These are phyloP conservation scores for Hirudinaria manillensis DNA, from an alignment of 2,888 invertebrate genomes.

Conservation along the genomic window DNA sequence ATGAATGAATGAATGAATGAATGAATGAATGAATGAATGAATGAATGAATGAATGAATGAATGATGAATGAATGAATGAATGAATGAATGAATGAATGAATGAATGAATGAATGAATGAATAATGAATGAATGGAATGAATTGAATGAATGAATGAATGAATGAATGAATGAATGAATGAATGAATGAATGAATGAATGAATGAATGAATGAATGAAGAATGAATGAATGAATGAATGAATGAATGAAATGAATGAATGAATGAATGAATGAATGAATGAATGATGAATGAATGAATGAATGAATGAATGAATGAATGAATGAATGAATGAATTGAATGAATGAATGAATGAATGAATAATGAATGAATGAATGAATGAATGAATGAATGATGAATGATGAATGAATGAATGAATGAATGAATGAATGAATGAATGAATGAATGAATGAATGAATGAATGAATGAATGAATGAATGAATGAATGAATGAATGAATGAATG, in stretches of 20 bases:
- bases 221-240: no score
- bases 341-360: no score
- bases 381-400: neutral
- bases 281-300: neutral
- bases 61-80: conserved; percentile 84
- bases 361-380: neutral
- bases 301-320: neutral
- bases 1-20: no score
- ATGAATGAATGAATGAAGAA: no score
- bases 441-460: no score
- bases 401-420: no score
- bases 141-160: conserved; percentile 88
- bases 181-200: neutral
- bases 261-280: neutral
- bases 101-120: no score
- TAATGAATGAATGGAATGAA: conserved; percentile 64
- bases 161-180: conserved; percentile 64
- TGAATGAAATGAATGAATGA: neutral
- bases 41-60: neutral
- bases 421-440: no score
- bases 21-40: no score
- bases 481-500: no score
- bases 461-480: no score
- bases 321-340: neutral
- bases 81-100: conserved; percentile 85